These are phyloP conservation scores for Hypotaenidia philippensis DNA, from an alignment of 2,797 vertebrate genomes.

Conservation along the genomic window DNA sequence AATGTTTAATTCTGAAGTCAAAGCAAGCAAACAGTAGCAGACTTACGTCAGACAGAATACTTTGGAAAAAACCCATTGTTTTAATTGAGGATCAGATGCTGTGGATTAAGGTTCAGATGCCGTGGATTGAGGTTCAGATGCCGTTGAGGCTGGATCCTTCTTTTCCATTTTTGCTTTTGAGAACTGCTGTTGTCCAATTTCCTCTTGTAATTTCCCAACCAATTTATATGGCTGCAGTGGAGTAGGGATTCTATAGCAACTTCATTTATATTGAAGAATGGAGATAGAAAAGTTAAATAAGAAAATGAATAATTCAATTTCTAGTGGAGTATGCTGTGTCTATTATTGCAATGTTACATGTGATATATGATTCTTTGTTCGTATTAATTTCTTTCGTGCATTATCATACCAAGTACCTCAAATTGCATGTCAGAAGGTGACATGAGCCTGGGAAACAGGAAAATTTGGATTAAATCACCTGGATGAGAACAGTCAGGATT, in stretches of 20 bases:
- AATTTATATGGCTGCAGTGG: background rate
- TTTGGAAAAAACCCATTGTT: rapidly evolving
- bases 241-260: background rate
- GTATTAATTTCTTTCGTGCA: background rate
- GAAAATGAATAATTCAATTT: slow-evolving; percentile 19
- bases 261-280: background rate
- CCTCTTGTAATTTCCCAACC: background rate
- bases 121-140: background rate
- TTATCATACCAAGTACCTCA: background rate
- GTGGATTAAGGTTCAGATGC: background rate
- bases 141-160: background rate
- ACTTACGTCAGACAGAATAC: background rate
- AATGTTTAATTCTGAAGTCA: background rate
- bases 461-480: background rate
- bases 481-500: background rate
- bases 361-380: background rate
- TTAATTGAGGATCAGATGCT: background rate
- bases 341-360: background rate
- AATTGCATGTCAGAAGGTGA: background rate
- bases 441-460: background rate
- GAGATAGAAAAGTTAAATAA: slow-evolving; percentile 1
- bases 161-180: background rate
- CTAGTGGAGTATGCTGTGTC: background rate
- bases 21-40: background rate
- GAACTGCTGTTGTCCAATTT: background rate